Evolutionary conservation across 2,797 vertebrate genomes (phyloP), one percentile per base, ranked within the genome.

Genomic region (Macropodus opercularis): DNA sequence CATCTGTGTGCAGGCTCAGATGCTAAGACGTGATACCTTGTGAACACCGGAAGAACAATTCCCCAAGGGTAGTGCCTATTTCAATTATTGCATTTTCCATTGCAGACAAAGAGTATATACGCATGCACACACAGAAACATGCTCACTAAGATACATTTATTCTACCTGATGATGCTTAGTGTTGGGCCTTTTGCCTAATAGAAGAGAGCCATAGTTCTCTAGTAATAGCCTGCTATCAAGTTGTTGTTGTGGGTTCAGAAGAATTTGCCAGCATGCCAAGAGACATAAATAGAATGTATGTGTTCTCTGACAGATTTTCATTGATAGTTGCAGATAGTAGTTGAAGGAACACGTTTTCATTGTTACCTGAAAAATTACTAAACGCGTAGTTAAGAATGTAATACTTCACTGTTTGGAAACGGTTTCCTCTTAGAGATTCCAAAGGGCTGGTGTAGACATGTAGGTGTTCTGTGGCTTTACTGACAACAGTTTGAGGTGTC

Each of bases 1-100:
- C 63, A 68, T 79, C 24, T 75, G 70, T 52, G 50, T 67, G 56
- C 61, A 35, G 48, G 43, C 75, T 82, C 69, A 80, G 75, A 85
- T 87, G 77, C 66, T 58, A 65, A 78, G 64, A 66, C 81, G 60
- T 79, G 69, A 84, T 87, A 73, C 67, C 79, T 81, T 70, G 43
- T 75, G 69, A 86, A 80, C 69, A 81, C 58, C 61, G 74, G 82
- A 80, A 76, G 50, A 87, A 49, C 41, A 65, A 59, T 75, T 77
- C 67, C 85, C 78, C 65, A 44, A 73, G 78, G 83, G 40, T 42
- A 47, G 54, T 48, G 43, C 72, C 34, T 75, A 49, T 77, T 72
- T 81, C 61, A 62, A 67, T 79, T 76, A 73, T 54, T 84, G 62
- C 32, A 54, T 63, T 87, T 89, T 87, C 79, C 81, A 81, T 80